Percentiles rank a stretch among this genome's conserved stretches.
Conservation (phyloP, 2,888 invertebrate species). For the Drosophila kuntzei region DNA sequence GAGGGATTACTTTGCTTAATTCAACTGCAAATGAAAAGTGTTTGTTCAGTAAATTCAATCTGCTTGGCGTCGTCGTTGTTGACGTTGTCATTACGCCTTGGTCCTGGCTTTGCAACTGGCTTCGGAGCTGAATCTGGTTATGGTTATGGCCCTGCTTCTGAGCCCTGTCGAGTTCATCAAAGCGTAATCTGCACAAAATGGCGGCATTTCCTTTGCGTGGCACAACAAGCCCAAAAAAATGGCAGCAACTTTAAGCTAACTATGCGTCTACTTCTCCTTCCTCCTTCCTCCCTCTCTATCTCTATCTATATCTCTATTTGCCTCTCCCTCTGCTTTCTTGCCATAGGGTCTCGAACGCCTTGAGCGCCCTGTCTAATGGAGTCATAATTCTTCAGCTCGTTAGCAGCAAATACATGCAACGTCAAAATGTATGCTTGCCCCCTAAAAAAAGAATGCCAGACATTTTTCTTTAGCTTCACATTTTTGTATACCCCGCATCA, state of each 20-base stretch:
- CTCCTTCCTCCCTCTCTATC: too few relatives aligned
- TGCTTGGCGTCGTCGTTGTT: slow-evolving; percentile 61
- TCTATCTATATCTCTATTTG: too few relatives aligned
- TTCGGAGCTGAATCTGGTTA: slow-evolving; percentile 22
- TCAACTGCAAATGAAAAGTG: slow-evolving; percentile 81
- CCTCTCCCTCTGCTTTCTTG: neutral
- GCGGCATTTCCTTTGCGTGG: slow-evolving; percentile 69
- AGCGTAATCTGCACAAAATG: slow-evolving; percentile 79
- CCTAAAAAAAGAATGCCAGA: slow-evolving; percentile 58
- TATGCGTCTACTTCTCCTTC: slow-evolving; percentile 45
- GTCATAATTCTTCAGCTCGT: slow-evolving; percentile 81
- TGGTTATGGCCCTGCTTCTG: slow-evolving; percentile 24
- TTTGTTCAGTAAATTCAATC: slow-evolving; percentile 80
- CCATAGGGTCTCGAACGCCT: slow-evolving; percentile 8
- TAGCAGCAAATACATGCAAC: slow-evolving; percentile 76
- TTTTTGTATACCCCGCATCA: slow-evolving; percentile 59
- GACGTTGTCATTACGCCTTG: slow-evolving; percentile 74
- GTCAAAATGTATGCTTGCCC: slow-evolving; percentile 73
- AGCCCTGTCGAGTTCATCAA: slow-evolving; percentile 67
- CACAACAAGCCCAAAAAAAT: slow-evolving; percentile 33
- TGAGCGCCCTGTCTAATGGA: slow-evolving; percentile 65
- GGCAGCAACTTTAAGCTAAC: slow-evolving; percentile 75
- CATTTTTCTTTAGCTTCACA: slow-evolving; percentile 66
- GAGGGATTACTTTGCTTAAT: slow-evolving; percentile 79
- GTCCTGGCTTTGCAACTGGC: slow-evolving; percentile 22